phyloP scores from a whole-genome alignment of 2,113 vertebrate species.

The Thomomys bottae region DNA sequence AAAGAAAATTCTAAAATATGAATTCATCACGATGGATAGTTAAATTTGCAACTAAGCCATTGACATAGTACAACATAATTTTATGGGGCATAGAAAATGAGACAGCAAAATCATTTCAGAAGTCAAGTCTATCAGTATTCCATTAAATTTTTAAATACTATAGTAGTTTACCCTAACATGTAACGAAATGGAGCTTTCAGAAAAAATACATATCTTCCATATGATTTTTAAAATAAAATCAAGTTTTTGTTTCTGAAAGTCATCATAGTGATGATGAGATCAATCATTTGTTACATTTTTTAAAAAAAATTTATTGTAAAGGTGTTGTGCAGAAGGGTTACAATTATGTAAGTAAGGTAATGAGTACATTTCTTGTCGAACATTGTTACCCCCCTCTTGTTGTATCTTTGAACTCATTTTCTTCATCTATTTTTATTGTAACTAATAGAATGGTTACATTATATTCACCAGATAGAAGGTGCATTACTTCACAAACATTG shows the following conservation, averaged over 20 bases:
- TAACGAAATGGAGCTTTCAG: background rate
- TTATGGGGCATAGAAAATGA: background rate
- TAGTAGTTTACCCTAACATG: background rate
- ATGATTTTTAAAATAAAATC: slow-evolving; percentile 7
- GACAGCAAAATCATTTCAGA: background rate
- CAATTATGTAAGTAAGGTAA: no score
- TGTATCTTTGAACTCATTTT: slow-evolving; percentile 55
- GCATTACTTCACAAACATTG: no score
- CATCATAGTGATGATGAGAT: background rate
- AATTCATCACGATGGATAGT: background rate
- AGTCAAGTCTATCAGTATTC: background rate
- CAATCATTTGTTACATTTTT: background rate
- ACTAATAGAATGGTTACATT: no score
- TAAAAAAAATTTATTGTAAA: no score
- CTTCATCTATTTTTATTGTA: no score
- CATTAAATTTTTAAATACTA: background rate
- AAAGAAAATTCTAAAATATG: background rate
- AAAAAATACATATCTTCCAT: background rate
- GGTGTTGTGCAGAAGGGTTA: no score
- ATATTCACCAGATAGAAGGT: no score
- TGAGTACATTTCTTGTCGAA: no score
- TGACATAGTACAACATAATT: background rate
- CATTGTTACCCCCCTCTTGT: no score
- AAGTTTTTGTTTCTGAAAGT: slow-evolving; percentile 24
- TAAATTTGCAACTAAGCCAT: background rate